A percentile compares a stretch with the other conserved stretches of the same genome.
phyloP scores from a whole-genome alignment of 2,797 vertebrate genomes.

The Arrhamphus sclerolepis region DNA sequence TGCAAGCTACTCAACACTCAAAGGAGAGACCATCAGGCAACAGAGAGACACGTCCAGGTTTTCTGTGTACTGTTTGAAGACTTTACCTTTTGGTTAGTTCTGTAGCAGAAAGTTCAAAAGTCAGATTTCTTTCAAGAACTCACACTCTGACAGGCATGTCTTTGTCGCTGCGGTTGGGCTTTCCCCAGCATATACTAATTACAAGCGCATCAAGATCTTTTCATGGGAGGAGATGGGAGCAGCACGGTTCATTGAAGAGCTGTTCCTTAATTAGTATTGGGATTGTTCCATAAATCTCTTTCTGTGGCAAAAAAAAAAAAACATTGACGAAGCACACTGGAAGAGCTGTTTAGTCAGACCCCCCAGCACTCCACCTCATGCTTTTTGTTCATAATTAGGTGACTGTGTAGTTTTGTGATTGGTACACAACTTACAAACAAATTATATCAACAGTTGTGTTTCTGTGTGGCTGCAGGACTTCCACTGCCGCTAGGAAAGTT shows the following conservation, averaged over 20 bases:
- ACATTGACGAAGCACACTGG: slow-evolving; percentile 35
- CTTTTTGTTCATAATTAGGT: slow-evolving; percentile 26
- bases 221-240: slow-evolving; percentile 60
- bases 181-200: slow-evolving; percentile 68
- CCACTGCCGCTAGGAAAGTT: not conserved
- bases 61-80: slow-evolving; percentile 30
- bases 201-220: slow-evolving; percentile 64
- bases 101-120: slow-evolving; percentile 69
- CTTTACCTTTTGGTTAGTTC: slow-evolving; percentile 51
- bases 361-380: slow-evolving; percentile 11
- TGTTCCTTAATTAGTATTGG: slow-evolving; percentile 73
- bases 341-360: slow-evolving; percentile 66
- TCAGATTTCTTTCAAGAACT: slow-evolving; percentile 45
- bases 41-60: slow-evolving; percentile 4
- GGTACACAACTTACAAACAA: slow-evolving; percentile 36
- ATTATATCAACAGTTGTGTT: slow-evolving; percentile 27
- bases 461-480: slow-evolving; percentile 22
- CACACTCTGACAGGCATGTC: slow-evolving; percentile 38
- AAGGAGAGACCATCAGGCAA: slow-evolving; percentile 22
- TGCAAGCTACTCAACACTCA: slow-evolving; percentile 19
- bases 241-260: slow-evolving; percentile 61
- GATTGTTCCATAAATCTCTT: slow-evolving; percentile 70
- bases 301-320: slow-evolving; percentile 49
- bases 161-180: slow-evolving; percentile 64
- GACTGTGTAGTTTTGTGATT: slow-evolving; percentile 14